Conservation (phyloP, 2,888 invertebrate species). For the Cylloceria caligata region DNA sequence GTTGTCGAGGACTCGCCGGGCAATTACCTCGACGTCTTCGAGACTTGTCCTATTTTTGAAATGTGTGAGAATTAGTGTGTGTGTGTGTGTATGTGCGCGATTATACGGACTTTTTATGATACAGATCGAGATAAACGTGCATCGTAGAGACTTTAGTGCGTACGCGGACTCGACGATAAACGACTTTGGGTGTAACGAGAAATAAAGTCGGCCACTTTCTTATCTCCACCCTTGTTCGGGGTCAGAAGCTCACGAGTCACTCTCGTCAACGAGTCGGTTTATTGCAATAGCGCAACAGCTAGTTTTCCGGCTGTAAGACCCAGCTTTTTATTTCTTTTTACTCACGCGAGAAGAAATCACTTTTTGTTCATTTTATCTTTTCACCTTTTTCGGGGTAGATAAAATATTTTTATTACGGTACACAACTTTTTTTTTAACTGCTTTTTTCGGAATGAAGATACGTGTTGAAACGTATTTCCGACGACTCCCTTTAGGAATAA, state of each 20-base stretch:
- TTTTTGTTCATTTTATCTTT: neutral
- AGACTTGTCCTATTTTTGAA: constrained; percentile 36
- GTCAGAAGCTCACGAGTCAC: neutral
- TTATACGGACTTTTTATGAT: constrained; percentile 15
- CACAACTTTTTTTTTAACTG: neutral
- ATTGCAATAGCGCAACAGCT: constrained; percentile 7
- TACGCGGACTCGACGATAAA: constrained; percentile 41
- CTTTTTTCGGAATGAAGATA: neutral
- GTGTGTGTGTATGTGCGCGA: neutral
- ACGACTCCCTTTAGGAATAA: too few relatives aligned
- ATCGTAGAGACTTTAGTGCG: constrained; percentile 9
- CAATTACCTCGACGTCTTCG: constrained; percentile 36
- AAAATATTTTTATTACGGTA: too few relatives aligned
- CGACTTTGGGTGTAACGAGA: constrained; percentile 26
- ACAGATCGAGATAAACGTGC: neutral
- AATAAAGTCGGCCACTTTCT: constrained; percentile 23
- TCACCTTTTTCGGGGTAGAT: too few relatives aligned
- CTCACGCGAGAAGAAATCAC: too few relatives aligned
- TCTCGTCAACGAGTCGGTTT: neutral
- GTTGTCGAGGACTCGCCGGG: constrained; percentile 53
- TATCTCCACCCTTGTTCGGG: constrained; percentile 5
- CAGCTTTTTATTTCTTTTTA: neutral
- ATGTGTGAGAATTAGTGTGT: neutral
- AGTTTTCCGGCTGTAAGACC: neutral
- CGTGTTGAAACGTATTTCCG: too few relatives aligned